phyloP scores from a whole-genome alignment of 2,113 vertebrate species.

The Orcinus orca region DNA sequence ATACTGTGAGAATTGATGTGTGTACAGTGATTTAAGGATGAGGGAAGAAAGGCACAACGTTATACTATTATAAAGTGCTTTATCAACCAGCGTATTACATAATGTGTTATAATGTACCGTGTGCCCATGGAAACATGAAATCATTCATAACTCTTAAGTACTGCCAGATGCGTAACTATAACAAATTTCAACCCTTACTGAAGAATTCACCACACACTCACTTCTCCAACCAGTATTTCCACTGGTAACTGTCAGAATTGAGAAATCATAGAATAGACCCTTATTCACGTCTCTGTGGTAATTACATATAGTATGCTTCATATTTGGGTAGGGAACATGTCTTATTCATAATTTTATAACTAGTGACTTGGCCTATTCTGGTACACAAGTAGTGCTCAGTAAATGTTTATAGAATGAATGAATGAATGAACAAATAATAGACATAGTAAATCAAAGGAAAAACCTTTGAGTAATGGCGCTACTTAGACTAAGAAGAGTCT shows the following conservation, averaged over 20 bases:
- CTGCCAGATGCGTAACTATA: constrained; percentile 74
- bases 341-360: constrained; percentile 63
- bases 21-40: background rate
- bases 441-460: background rate
- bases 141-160: constrained; percentile 75
- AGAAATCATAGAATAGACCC: constrained; percentile 58
- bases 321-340: constrained; percentile 42
- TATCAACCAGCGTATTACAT: constrained; percentile 70
- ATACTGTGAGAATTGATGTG: background rate
- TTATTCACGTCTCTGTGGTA: constrained; percentile 59
- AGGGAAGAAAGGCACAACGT: background rate
- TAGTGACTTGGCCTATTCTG: constrained; percentile 26
- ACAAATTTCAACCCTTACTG: constrained; percentile 58
- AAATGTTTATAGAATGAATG: background rate
- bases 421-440: background rate
- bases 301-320: constrained; percentile 65
- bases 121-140: constrained; percentile 75
- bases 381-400: background rate
- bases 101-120: constrained; percentile 64
- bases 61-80: constrained; percentile 49
- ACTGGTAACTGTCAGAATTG: constrained; percentile 68
- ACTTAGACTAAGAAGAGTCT: background rate
- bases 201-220: constrained; percentile 69
- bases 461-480: background rate
- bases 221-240: constrained; percentile 70